A percentile compares a stretch with the other conserved stretches of the same genome.
These are phyloP conservation scores for Hirundichthys speculiger DNA, from an alignment of 2,113 vertebrate species.

Conservation along the genomic window DNA sequence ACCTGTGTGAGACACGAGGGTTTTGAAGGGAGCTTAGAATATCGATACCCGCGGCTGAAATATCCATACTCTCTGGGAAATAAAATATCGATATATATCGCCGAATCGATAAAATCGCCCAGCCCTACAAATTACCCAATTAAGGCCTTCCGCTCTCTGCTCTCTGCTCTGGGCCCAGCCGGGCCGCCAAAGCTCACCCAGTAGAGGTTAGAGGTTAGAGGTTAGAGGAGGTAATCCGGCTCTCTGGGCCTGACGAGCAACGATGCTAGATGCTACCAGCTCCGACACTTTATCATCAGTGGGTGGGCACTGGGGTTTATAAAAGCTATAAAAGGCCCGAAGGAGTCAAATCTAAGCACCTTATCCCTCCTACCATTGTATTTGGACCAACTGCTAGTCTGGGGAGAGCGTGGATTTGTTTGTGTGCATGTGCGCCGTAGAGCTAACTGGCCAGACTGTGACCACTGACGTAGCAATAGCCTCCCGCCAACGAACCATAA, in stretches of 20 bases:
- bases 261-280: slow-evolving; percentile 44
- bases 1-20: no score
- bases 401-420: slow-evolving; percentile 17
- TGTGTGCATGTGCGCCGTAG: slow-evolving; percentile 20
- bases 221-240: slow-evolving; percentile 68
- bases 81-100: no score
- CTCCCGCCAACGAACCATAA: slow-evolving; percentile 41
- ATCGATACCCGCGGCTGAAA: no score
- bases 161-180: slow-evolving; percentile 38
- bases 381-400: slow-evolving; percentile 47
- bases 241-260: slow-evolving; percentile 42
- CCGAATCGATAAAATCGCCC: no score
- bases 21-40: no score
- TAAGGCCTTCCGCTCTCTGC: slow-evolving; percentile 72
- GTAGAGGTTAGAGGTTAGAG: slow-evolving; percentile 54
- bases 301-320: slow-evolving; percentile 65
- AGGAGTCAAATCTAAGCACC: slow-evolving; percentile 31
- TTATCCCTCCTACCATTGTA: slow-evolving; percentile 15
- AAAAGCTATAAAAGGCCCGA: slow-evolving; percentile 74
- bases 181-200: slow-evolving; percentile 55
- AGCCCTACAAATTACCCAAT: no score
- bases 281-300: slow-evolving; percentile 51
- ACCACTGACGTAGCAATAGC: slow-evolving; percentile 51
- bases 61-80: no score
- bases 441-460: slow-evolving; percentile 31